Evolutionary conservation across 2,888 invertebrate genomes (phyloP), one percentile per base, ranked within the genome.

Genomic region (Chalcosyrphus nemorum): DNA sequence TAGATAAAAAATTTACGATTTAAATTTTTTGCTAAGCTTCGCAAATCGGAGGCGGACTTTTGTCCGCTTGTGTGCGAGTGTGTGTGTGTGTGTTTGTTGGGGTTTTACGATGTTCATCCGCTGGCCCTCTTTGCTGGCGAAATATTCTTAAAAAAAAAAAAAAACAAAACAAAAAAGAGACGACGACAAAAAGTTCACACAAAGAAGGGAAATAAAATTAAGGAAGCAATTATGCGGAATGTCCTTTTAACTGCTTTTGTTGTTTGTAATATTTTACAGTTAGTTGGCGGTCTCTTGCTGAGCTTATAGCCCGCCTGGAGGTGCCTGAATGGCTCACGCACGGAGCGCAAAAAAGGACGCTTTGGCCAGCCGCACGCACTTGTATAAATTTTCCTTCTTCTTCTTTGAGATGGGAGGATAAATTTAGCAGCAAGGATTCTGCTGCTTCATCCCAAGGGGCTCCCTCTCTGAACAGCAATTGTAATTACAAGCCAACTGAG

Each of bases 401-500:
- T 6, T 1, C 9, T 57, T 45, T 24, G 9, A 21, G 11, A 57
- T 43, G 45, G 32, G 27, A 38, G 35, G 47, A 35, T 59, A 24
- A 17, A 59, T 50, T 50, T 50, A 24, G 2, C 11, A n/a, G 4
- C 41, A 43, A 54, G 54, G 29, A 68, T 32, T 13, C 13, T 38
- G 13, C 38, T n/a, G 0, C n/a, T n/a, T 13, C 45, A 29, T 76
- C 66, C 75, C 59, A 76, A 11, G 41, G 59, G 66, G 41, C 11
- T 35, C 11, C n/a, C 27, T 17, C 29, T 4, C 57, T 45, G 47
- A n/a, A 32, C 15, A 68, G 15, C 50, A 56, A 77, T 63, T 77
- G 70, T 70, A 77, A 77, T 77, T 77, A 77, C 54, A 77, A 77
- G 77, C 70, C 77, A 77, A 77, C 77, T 70, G 70, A 77, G 77